Conservation (phyloP, 2,797 vertebrate species). For the Peromyscus attwateri region DNA sequence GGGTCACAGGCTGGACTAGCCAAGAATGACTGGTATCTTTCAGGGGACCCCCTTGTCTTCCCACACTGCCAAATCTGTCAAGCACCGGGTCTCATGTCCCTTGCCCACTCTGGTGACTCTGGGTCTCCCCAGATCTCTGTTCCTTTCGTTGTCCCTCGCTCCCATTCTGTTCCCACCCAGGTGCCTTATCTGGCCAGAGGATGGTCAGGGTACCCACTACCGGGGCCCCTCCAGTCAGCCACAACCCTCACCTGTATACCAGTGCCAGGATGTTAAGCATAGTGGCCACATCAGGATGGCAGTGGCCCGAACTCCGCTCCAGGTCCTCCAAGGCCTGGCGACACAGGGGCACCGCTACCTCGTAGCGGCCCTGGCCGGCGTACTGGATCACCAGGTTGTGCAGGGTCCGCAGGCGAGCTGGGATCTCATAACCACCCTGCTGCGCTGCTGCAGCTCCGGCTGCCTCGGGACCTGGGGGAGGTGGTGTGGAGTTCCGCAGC, state of each 20-base stretch:
- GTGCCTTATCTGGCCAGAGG: no score
- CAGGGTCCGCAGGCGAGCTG: conserved; percentile 92
- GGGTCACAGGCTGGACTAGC: not conserved
- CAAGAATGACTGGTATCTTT: not conserved
- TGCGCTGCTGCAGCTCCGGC: conserved; percentile 89
- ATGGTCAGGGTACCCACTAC: not conserved
- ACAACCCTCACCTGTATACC: conserved; percentile 91
- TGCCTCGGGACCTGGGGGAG: conserved; percentile 83
- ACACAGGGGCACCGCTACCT: conserved; percentile 94
- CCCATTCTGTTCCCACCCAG: not conserved
- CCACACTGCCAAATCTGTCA: not conserved
- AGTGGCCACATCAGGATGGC: conserved; percentile 94
- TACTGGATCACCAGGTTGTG: conserved; percentile 97
- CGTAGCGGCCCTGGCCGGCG: conserved; percentile 93
- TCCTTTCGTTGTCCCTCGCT: not conserved
- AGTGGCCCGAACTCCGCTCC: conserved; percentile 95
- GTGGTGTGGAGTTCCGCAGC: not conserved
- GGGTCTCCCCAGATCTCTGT: not conserved
- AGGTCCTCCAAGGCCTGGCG: conserved; percentile 95
- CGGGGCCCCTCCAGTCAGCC: fast-evolving
- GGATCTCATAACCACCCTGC: conserved; percentile 94
- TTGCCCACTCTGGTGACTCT: not conserved
- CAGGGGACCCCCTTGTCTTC: no score
- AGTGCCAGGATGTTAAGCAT: conserved; percentile 95
- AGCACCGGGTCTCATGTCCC: no score